These are phyloP conservation scores for Euzophera pinguis DNA, from an alignment of 2,888 invertebrate genomes.

Conservation along the genomic window DNA sequence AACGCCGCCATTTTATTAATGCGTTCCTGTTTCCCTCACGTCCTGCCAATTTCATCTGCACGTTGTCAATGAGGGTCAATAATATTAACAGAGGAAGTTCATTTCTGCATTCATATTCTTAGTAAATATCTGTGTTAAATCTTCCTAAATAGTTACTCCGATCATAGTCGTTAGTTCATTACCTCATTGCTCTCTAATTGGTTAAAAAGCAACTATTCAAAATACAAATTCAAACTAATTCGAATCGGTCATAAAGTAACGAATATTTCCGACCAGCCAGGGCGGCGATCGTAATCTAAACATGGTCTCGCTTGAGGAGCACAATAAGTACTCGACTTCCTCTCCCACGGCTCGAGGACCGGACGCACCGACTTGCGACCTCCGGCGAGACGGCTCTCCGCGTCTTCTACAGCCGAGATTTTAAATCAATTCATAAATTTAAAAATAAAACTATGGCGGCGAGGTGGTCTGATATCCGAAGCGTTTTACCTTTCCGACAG, in stretches of 20 bases:
- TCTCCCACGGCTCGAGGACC: conserved; percentile 73
- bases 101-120: no score
- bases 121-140: no score
- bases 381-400: conserved; percentile 50
- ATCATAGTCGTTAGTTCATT: no score
- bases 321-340: conserved; percentile 76
- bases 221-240: neutral
- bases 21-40: conserved; percentile 71
- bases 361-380: conserved; percentile 69
- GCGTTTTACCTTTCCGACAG: no score
- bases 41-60: conserved; percentile 58
- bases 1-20: conserved; percentile 71
- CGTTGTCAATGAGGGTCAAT: neutral
- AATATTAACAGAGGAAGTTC: no score
- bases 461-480: no score
- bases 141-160: no score
- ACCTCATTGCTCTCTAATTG: no score
- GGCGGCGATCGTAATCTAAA: conserved; percentile 45
- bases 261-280: conserved; percentile 21
- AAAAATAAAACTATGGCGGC: no score
- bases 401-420: conserved; percentile 38
- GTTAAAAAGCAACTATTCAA: neutral
- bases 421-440: conserved; percentile 6
- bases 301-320: conserved; percentile 68
- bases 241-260: conserved; percentile 32